A percentile compares a stretch with the other conserved stretches of the same genome.
phyloP scores from a whole-genome alignment of 2,113 vertebrate species.

The Macrotus californicus region DNA sequence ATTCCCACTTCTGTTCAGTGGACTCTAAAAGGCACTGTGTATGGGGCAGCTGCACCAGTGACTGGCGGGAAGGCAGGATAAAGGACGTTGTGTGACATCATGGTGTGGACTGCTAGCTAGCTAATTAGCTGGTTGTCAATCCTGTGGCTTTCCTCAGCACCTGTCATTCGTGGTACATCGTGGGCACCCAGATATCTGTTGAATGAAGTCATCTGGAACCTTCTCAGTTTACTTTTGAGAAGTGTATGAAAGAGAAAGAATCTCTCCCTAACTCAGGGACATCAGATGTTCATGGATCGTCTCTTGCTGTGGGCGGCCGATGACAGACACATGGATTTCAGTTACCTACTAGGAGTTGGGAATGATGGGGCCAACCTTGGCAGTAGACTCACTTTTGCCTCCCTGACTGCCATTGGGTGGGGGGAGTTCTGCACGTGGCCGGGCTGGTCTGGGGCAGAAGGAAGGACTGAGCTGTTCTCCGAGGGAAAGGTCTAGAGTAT shows the following conservation, averaged over 20 bases:
- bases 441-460: background rate
- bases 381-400: background rate
- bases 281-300: background rate
- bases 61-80: background rate
- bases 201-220: background rate
- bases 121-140: background rate
- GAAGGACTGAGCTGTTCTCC: background rate
- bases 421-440: background rate
- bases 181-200: background rate
- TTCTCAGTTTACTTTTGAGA: background rate
- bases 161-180: background rate
- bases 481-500: background rate
- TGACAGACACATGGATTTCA: background rate
- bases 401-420: background rate
- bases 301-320: background rate
- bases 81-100: background rate
- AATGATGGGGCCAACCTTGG: background rate
- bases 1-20: background rate
- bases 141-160: background rate
- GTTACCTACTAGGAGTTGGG: background rate
- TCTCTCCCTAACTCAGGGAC: background rate
- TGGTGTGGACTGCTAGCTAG: background rate
- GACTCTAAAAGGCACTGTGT: background rate
- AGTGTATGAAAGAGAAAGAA: background rate
- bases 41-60: background rate